Evolutionary conservation across 2,797 vertebrate species (phyloP).

Genomic region (Chelonia mydas): DNA sequence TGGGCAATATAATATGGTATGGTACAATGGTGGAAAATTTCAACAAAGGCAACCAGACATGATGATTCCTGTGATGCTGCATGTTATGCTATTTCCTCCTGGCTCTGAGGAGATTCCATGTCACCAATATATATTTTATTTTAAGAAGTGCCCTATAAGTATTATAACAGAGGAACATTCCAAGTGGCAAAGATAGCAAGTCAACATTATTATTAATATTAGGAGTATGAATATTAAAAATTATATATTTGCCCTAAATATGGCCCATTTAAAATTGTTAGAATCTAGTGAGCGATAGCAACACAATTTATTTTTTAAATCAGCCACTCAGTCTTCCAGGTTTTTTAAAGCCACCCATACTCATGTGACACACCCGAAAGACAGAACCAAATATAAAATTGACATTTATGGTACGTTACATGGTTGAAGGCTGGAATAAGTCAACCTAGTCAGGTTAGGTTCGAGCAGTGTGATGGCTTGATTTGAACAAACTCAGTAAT

Average conservation of each 20-base stretch:
- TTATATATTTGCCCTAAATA: neutral
- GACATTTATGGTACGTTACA: neutral
- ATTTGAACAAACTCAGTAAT: neutral
- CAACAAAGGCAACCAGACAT: neutral
- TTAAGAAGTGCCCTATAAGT: neutral
- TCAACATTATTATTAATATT: neutral
- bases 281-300: neutral
- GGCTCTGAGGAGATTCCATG: neutral
- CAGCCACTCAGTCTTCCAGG: neutral
- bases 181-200: neutral
- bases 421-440: neutral
- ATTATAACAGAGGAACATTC: neutral
- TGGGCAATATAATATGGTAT: neutral
- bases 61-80: neutral
- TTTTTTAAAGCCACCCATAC: neutral
- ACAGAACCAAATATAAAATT: neutral
- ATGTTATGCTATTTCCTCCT: neutral
- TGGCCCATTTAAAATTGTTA: neutral
- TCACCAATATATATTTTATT: neutral
- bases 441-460: neutral
- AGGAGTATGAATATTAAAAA: neutral
- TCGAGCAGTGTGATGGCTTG: neutral
- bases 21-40: neutral
- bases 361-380: neutral
- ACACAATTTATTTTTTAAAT: neutral